Base-by-base conservation (phyloP, 2,113 vertebrate genomes). In the Trogon surrucura region DNA sequence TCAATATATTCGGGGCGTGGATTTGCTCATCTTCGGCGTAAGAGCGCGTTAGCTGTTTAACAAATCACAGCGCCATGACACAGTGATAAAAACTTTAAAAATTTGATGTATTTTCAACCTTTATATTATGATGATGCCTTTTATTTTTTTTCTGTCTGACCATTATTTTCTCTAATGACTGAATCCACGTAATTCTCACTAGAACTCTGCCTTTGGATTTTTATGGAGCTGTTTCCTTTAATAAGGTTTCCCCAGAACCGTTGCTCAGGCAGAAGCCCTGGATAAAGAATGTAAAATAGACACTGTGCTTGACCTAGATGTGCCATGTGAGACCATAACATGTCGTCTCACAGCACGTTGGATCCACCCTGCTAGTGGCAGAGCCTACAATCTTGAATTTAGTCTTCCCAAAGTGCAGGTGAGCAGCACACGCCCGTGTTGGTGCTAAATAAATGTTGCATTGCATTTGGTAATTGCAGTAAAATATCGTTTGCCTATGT, bases 321-420 rank as follows among this genome's bases (percentile, higher is more conserved):
- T 99, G 73, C 99, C 99, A 66, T 99, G 99, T 95, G 97, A 99
- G 77, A 99, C 98, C 72, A 99, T 99, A 96, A 98, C 99, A 85
- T 94, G 98, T 69, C 98, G 99, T 3, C 98, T 99, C 48, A 99
- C 99, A 11, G 99, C 99, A 32, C 99, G 99, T 12, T 99, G 99
- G 99, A 99, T 99, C 91, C 99, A 99, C 93, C 97, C 99, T 38
- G 96, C 98, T 51, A 99, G 99, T 22, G 99, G 99, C 77, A 98
- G 99, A 89, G 99, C 99, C 70, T 99, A 99, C 97, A 99, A 99
- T 95, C 98, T 96, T 9, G 98, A 99, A 88, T 99, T 99, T 98
- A 99, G 98, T 94, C 99, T 99, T 16, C 99, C 99, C 58, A 99
- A 98, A 98, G 98, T 98, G 32, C 92, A 98, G 88, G 99, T 99